Conservation (phyloP, 2,888 invertebrate genomes). For the Polietes domitor region DNA sequence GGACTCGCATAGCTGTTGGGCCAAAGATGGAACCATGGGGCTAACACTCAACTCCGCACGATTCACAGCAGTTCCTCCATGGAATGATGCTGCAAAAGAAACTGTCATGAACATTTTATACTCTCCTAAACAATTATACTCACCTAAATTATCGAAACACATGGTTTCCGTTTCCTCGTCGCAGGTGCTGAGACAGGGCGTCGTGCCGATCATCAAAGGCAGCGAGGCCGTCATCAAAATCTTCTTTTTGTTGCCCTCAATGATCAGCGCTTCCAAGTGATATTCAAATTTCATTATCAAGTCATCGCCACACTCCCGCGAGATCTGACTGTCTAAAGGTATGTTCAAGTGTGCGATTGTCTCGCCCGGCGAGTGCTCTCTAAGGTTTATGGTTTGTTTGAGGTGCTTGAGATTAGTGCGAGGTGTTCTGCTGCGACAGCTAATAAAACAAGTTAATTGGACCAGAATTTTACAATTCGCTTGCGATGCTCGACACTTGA, state of each 20-base stretch:
- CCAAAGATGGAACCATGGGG: neutral
- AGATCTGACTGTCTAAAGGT: constrained; percentile 43
- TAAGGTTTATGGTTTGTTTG: constrained; percentile 46
- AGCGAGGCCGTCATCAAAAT: neutral
- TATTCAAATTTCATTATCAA: constrained; percentile 33
- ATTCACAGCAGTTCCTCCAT: neutral
- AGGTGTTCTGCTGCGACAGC: constrained; percentile 19
- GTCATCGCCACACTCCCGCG: constrained; percentile 10
- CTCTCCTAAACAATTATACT: neutral
- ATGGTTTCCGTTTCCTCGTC: neutral
- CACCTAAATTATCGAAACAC: constrained; percentile 60
- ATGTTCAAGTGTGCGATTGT: constrained; percentile 33
- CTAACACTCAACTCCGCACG: neutral
- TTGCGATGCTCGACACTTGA: constrained; percentile 28
- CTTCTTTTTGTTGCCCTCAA: constrained; percentile 46
- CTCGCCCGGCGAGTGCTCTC: constrained; percentile 35
- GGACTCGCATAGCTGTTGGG: constrained; percentile 24
- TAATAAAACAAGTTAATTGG: constrained; percentile 54
- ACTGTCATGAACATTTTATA: neutral
- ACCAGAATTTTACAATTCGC: constrained; percentile 48
- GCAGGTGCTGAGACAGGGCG: constrained; percentile 30
- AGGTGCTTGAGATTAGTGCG: constrained; percentile 32
- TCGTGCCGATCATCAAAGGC: constrained; percentile 55
- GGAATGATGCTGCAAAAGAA: constrained; percentile 28
- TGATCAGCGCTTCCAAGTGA: constrained; percentile 36